Percentiles rank a stretch among this genome's conserved stretches.
These are phyloP conservation scores for Epinephelus moara DNA, from an alignment of 2,113 vertebrate genomes.

Conservation along the genomic window DNA sequence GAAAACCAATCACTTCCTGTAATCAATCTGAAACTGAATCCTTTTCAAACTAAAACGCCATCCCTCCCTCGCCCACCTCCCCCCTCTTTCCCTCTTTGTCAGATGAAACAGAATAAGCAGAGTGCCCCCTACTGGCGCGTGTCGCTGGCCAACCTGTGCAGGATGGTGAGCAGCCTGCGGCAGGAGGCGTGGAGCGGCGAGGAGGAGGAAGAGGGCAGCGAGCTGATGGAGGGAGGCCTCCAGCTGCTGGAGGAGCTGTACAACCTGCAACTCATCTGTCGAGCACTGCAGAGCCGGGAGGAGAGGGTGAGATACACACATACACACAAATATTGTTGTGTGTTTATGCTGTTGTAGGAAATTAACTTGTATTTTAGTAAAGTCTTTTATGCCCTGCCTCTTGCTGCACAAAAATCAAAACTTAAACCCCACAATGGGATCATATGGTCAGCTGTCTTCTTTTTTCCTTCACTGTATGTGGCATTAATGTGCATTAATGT, in stretches of 20 bases:
- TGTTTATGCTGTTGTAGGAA: too few species aligned
- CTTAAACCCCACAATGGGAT: too few species aligned
- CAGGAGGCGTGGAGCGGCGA: conserved; percentile 68
- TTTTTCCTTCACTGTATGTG: too few species aligned
- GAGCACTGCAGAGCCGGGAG: conserved; percentile 90
- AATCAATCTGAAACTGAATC: neutral
- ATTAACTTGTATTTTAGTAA: too few species aligned
- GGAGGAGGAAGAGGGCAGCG: conserved; percentile 68
- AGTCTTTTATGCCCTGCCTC: too few species aligned
- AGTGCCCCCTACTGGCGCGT: conserved; percentile 91
- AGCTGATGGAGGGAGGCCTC: conserved; percentile 84
- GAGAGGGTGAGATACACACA: conserved; percentile 78
- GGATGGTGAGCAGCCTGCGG: conserved; percentile 83
- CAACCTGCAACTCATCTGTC: conserved; percentile 90
- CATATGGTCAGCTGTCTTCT: too few species aligned
- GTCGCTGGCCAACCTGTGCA: conserved; percentile 91
- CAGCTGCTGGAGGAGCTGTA: conserved; percentile 89
- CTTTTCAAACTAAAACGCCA: neutral
- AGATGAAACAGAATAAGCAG: conserved; percentile 84
- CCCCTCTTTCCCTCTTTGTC: neutral
- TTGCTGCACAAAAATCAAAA: too few species aligned
- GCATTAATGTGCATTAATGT: too few species aligned
- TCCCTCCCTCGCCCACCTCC: neutral
- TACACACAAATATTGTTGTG: neutral
- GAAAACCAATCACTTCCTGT: neutral